A percentile compares a stretch with the other conserved stretches of the same genome.
phyloP scores from a whole-genome alignment of 2,888 invertebrate genomes.

The Orthonychiurus folsomi region DNA sequence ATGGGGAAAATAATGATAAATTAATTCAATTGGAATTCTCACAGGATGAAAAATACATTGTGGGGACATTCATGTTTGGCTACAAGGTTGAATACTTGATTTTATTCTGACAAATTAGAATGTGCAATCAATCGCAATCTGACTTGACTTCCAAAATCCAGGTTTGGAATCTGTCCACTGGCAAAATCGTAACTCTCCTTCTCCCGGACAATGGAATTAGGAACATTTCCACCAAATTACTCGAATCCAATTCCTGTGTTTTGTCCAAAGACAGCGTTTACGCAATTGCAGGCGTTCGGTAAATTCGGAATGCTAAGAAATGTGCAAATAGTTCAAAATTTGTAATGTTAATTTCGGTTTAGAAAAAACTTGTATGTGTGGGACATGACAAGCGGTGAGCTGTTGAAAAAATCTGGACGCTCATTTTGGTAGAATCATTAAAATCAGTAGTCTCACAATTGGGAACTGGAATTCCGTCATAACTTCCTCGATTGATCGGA shows the following conservation, averaged over 20 bases:
- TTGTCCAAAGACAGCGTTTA: constrained; percentile 82
- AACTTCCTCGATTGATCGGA: constrained; percentile 93
- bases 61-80: constrained; percentile 40
- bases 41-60: constrained; percentile 34
- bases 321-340: constrained; percentile 14
- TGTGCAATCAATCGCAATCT: background rate
- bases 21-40: constrained; percentile 36
- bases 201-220: constrained; percentile 62
- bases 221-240: constrained; percentile 85
- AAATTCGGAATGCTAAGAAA: no score
- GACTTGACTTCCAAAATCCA: constrained; percentile 16
- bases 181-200: constrained; percentile 38
- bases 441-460: constrained; percentile 74
- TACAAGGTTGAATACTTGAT: constrained; percentile 33
- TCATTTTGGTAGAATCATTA: constrained; percentile 92
- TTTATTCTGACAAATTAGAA: background rate
- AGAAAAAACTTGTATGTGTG: constrained; percentile 92
- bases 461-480: constrained; percentile 84
- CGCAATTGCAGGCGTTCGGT: constrained; percentile 89
- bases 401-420: constrained; percentile 90
- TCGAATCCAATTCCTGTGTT: constrained; percentile 83
- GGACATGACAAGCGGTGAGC: constrained; percentile 67
- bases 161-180: constrained; percentile 45
- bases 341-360: constrained; percentile 23
- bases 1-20: constrained; percentile 35